Base-by-base conservation (phyloP, 1,140 invertebrate genomes). In the Zaprionus davidi region DNA sequence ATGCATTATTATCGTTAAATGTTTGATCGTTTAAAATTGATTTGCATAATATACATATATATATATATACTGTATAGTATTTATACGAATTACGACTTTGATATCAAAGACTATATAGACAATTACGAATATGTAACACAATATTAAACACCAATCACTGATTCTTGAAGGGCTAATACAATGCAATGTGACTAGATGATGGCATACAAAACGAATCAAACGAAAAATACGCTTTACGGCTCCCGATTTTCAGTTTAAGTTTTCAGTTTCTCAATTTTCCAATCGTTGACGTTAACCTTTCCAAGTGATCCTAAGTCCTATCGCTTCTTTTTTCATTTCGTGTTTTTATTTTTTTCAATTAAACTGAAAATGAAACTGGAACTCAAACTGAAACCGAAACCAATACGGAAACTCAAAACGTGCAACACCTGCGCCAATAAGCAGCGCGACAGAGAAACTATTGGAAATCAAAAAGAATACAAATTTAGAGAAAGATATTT, bases 101-200 rank as follows among this genome's bases (percentile, higher is more conserved):
- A 84, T 88, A 87, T 80, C 84, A 88, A 90, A 66, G 78, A 84
- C 85, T 88, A 90, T 88, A 87, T 88, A 87, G 83, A 87, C 84
- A 87, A 87, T 81, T 84, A 88, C 85, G 81, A 84, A 84, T 90
- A 88, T 81, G 68, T 79, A 88, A 90, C 84, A 88, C 85, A 88
- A 88, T 88, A 88, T 90, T 90, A 84, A 88, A 90, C 84, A 88
- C 84, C 84, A 88, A 88, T 90, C 81, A 88, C 85, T 84, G 85
- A 79, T 84, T 85, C 81, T 88, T 84, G 81, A 88, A 90, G 78
- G 85, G 78, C 84, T 88, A 88, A 90, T 90, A 83, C 62, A 84
- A 84, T 69, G 81, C 81, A 88, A 90, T 83, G 81, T 71, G 67
- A 78, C 70, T 81, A 82, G 65, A 81, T 83, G 76, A 86, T 87